A percentile compares a stretch with the other conserved stretches of the same genome.
Evolutionary conservation across 2,113 vertebrate species (phyloP).

Genomic region (Hypomesus transpacificus): DNA sequence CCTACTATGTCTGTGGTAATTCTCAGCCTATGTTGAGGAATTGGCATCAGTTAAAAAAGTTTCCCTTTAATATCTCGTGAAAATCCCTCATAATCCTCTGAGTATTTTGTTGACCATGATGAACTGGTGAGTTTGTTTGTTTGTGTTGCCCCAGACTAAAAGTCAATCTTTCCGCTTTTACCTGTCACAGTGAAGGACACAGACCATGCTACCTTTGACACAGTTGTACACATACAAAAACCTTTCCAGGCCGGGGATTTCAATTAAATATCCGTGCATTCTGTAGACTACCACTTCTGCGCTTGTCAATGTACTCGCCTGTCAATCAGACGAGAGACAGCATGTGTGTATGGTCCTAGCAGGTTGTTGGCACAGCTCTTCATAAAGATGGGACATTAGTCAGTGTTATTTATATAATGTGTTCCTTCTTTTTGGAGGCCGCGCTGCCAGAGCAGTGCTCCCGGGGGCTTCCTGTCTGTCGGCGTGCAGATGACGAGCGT

Average conservation of each 20-base stretch:
- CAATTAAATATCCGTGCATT: too few species aligned
- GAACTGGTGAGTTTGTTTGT: not conserved
- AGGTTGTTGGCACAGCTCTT: not conserved
- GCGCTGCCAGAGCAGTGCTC: not conserved
- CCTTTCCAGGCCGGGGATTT: too few species aligned
- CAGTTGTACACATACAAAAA: too few species aligned
- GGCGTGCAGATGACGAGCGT: slow-evolving; percentile 8
- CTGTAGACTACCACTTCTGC: too few species aligned
- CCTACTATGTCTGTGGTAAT: too few species aligned
- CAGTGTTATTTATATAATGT: not conserved
- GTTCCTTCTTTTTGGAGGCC: not conserved
- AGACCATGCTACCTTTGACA: too few species aligned
- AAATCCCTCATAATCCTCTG: slow-evolving; percentile 18
- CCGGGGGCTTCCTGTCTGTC: not conserved
- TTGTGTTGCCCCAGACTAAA: not conserved
- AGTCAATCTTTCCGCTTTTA: not conserved
- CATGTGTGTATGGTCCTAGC: not conserved
- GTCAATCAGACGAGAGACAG: too few species aligned
- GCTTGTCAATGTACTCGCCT: too few species aligned
- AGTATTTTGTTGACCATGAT: slow-evolving; percentile 23
- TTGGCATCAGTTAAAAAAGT: not conserved
- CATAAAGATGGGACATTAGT: not conserved
- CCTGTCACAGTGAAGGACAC: not conserved
- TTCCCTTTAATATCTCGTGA: slow-evolving; percentile 13
- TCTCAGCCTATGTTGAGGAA: not conserved